These are phyloP conservation scores for Toxonevra muliebris DNA, from an alignment of 2,888 invertebrate genomes.

Conservation along the genomic window DNA sequence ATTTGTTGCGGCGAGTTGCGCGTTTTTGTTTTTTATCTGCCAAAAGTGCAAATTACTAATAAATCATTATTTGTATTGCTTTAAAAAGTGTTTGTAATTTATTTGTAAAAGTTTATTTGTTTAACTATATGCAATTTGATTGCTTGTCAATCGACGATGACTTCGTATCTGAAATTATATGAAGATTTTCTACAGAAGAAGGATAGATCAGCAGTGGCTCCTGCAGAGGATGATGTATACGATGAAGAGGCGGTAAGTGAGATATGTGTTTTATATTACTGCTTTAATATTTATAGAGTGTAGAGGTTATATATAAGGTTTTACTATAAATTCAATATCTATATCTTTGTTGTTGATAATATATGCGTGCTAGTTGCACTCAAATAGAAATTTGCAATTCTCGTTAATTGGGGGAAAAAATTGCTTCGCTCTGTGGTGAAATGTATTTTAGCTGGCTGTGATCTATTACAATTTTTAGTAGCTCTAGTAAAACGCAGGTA, in stretches of 20 bases:
- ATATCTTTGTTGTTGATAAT: slow-evolving; percentile 7
- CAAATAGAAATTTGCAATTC: slow-evolving; percentile 5
- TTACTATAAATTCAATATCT: background rate
- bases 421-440: too few relatives aligned
- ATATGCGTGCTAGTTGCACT: background rate
- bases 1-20: too few relatives aligned
- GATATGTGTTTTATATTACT: slow-evolving; percentile 22
- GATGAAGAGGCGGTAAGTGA: slow-evolving; percentile 19
- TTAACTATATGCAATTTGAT: slow-evolving; percentile 3
- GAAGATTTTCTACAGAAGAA: slow-evolving; percentile 50
- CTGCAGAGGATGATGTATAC: slow-evolving; percentile 35
- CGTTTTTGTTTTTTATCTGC: too few relatives aligned
- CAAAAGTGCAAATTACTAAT: too few relatives aligned
- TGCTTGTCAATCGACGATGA: slow-evolving; percentile 28
- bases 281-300: background rate
- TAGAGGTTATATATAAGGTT: too few relatives aligned
- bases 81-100: background rate
- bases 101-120: background rate
- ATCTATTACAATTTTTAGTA: slow-evolving; percentile 23
- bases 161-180: slow-evolving; percentile 48
- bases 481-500: too few relatives aligned
- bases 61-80: slow-evolving; percentile 8
- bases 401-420: background rate
- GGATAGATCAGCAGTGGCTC: slow-evolving; percentile 35
- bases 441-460: background rate